A percentile compares a stretch with the other conserved stretches of the same genome.
Conservation (phyloP, 2,888 invertebrate species). For the Chymomyza caudatula region DNA sequence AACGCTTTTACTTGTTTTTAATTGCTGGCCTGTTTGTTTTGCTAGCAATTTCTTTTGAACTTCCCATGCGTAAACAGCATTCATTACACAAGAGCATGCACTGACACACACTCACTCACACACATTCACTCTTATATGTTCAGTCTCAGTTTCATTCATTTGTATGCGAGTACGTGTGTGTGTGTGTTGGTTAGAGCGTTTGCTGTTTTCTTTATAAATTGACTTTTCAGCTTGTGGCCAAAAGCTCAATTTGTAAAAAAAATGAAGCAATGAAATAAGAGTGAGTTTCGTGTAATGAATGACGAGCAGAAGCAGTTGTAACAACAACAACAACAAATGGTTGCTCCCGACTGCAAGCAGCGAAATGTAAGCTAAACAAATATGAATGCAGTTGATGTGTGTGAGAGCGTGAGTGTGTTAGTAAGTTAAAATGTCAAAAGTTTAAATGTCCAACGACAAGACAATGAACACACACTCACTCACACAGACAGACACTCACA, state of each 20-base stretch:
- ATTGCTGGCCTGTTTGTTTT: slow-evolving; percentile 56
- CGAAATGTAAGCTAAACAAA: slow-evolving; percentile 49
- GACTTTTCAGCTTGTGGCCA: slow-evolving; percentile 4
- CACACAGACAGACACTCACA: background rate
- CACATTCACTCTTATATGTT: too few species aligned
- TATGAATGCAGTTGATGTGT: slow-evolving; percentile 14
- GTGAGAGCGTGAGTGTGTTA: slow-evolving; percentile 10
- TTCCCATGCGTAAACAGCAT: slow-evolving; percentile 36
- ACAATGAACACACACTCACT: slow-evolving; percentile 23
- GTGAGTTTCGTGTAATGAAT: slow-evolving; percentile 48
- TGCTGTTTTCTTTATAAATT: slow-evolving; percentile 4
- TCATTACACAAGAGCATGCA: background rate
- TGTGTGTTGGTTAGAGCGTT: slow-evolving; percentile 1
- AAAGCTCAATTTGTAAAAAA: slow-evolving; percentile 8
- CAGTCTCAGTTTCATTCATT: background rate
- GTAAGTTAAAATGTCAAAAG: slow-evolving; percentile 36
- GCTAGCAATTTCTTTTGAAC: slow-evolving; percentile 24
- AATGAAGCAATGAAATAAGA: background rate
- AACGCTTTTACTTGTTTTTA: slow-evolving; percentile 24
- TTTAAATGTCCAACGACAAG: slow-evolving; percentile 30
- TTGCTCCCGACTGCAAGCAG: background rate
- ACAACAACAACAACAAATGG: background rate
- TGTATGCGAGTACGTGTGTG: background rate
- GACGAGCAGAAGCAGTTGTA: slow-evolving; percentile 22
- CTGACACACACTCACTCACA: too few species aligned